phyloP scores from a whole-genome alignment of 1,140 invertebrate species.

The Drosophila malerkotliana region DNA sequence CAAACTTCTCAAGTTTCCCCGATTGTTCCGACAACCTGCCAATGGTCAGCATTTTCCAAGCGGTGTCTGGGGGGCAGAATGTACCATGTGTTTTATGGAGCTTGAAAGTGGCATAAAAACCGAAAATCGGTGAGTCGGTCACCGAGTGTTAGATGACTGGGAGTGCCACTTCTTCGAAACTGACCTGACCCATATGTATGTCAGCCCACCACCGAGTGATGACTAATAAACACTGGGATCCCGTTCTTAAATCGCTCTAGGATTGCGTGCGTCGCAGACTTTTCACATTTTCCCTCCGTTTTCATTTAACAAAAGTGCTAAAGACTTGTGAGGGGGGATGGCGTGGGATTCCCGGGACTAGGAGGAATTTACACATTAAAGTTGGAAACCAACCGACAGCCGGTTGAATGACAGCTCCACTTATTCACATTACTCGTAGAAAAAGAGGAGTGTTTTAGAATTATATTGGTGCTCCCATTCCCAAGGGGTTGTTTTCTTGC shows the following conservation, averaged over 20 bases:
- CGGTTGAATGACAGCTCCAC: no score
- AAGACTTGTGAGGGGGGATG: neutral
- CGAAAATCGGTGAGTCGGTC: conserved; percentile 61
- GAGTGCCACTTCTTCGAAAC: conserved; percentile 25
- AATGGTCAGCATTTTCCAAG: conserved; percentile 26
- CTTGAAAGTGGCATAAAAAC: conserved; percentile 15
- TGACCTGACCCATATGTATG: conserved; percentile 43
- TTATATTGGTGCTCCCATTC: neutral
- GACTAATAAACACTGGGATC: conserved; percentile 1
- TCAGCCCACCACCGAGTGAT: neutral
- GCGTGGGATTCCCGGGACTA: neutral
- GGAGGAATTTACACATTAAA: neutral
- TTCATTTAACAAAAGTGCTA: conserved; percentile 47
- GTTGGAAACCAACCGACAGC: neutral
- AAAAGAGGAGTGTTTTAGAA: neutral
- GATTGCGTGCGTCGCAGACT: conserved; percentile 9
- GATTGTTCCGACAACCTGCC: conserved; percentile 7
- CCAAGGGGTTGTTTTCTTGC: neutral
- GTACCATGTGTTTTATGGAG: conserved; percentile 2
- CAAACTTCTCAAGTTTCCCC: conserved; percentile 67
- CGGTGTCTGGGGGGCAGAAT: neutral
- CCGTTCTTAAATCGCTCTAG: neutral
- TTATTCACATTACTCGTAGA: neutral
- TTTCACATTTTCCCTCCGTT: conserved; percentile 34
- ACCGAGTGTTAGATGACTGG: conserved; percentile 52